Evolutionary conservation across 1,140 invertebrate genomes (phyloP), one percentile per base, ranked within the genome.

Genomic region (Phocides pigmalion): DNA sequence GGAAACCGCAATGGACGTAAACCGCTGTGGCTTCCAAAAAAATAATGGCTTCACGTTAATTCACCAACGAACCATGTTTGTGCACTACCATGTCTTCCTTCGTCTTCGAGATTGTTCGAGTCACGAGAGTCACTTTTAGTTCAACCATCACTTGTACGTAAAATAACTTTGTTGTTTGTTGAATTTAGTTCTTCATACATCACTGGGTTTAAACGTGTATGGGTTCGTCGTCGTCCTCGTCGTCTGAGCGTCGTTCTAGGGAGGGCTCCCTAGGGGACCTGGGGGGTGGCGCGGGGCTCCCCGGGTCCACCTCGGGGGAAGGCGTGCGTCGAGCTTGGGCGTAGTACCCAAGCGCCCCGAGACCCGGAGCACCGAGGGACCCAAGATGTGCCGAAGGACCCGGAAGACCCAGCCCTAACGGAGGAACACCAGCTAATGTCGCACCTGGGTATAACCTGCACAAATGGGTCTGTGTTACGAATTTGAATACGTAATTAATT

Each of bases 281-380:
- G 58, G 85, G 74, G 53, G 90, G 72, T 65, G 94, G 93, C 62
- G 94, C 94, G 1, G 94, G 94, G 62, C 94, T 94, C 6, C 95
- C 94, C 1, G 95, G 93, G 79, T 93, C 93, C 51, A 94, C 74
- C 59, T 93, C 93, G n/a, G 89, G 81, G 22, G 86, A 91, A 20
- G 90, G 91, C 8, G 90, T 94, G 64, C 80, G 90, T 42, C 87
- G 89, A 64, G 92, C 93, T 72, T 93, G 85, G 71, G 93, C 93
- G 83, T 93, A 94, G 82, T 95, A 95, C 37, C 93, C 94, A 53
- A 95, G 87, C 25, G 92, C 94, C 0, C 88, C 89, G 8, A 93
- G 88, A 15, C 87, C 94, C 47, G 95, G 92, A 28, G 91, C 94
- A 2, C 88, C 90, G 0, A 93, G 89, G 8, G 92, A 87, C 68